Base-by-base conservation (phyloP, 2,888 invertebrate species). In the Schizaphis graminum region DNA sequence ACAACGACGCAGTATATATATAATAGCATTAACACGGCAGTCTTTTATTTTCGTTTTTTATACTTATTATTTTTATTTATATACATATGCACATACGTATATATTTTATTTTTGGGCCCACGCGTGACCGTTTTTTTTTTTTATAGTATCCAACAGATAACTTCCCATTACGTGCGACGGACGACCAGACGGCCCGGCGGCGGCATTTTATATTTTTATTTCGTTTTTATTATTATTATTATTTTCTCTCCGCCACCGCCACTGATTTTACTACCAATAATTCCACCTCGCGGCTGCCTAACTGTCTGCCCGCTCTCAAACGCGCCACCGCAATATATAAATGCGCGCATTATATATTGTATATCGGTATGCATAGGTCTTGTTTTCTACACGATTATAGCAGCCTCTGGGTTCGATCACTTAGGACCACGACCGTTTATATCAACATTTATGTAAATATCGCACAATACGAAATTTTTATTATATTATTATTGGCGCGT, bases 191-290 rank as follows among this genome's bases (percentile, higher is more conserved):
- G 49, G 47, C 61, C 91, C 85, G 87, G 61, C 91, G 91, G 91
- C 91, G 86, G 86, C 86, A 57, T 67, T n/a, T n/a, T 35, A 53
- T 88, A 28, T 35, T 88, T n/a, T 53, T 88, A 53, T 88, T 88
- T 67, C 67, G 44, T 86, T 85, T 35, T 84, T 41, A 21, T 84
- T 85, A 85, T 44, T 85, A 85, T 85, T 44, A 85, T 85, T 85
- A 41, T 61, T 47, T 24, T 67, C 67, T n/a, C n/a, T 35, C 24
- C 26, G 2, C 47, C 47, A 35, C 28, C 61, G 92, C 87, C 92
- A 87, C 92, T 26, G 92, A 92, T 92, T 87, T 92, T 61, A 92
- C 92, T 16, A 61, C 87, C 92, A 87, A 92, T 67, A 92, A 92
- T 88, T 92, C 49, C 87, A 92, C 67, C 92, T 67, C 92, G 92